These are phyloP conservation scores for Matsumyia berberina DNA, from an alignment of 2,888 invertebrate species.

Conservation along the genomic window DNA sequence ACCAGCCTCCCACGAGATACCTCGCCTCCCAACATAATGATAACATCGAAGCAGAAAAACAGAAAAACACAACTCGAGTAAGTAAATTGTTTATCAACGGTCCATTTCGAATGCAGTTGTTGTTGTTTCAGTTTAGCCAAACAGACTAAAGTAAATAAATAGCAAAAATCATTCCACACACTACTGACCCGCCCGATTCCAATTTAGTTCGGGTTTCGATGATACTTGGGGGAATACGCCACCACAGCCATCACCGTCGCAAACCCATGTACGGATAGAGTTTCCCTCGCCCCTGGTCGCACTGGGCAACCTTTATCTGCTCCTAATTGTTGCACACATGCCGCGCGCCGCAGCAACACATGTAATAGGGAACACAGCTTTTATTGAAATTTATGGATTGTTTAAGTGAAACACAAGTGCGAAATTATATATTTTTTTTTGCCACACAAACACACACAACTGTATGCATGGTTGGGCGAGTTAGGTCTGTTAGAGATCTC, in stretches of 20 bases:
- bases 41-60: constrained; percentile 15
- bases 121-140: constrained; percentile 21
- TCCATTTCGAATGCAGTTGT: constrained; percentile 20
- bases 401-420: constrained; percentile 68
- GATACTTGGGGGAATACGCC: constrained; percentile 13
- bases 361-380: constrained; percentile 51
- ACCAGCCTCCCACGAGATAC: constrained; percentile 21
- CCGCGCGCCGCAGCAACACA: constrained; percentile 42
- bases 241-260: not conserved
- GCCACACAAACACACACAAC: constrained; percentile 5
- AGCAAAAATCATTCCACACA: constrained; percentile 32
- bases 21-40: constrained; percentile 21
- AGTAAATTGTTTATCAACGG: constrained; percentile 59
- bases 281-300: constrained; percentile 35
- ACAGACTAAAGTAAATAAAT: constrained; percentile 47
- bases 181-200: constrained; percentile 14
- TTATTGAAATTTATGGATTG: constrained; percentile 70
- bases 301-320: constrained; percentile 43
- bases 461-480: not conserved
- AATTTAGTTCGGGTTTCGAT: constrained; percentile 46
- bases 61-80: constrained; percentile 29
- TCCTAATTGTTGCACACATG: constrained; percentile 62
- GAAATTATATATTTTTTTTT: constrained; percentile 53
- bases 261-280: constrained; percentile 30
- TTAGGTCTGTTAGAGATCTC: constrained; percentile 4